phyloP scores from a whole-genome alignment of 2,113 vertebrate species.

The Baryphthengus martii region DNA sequence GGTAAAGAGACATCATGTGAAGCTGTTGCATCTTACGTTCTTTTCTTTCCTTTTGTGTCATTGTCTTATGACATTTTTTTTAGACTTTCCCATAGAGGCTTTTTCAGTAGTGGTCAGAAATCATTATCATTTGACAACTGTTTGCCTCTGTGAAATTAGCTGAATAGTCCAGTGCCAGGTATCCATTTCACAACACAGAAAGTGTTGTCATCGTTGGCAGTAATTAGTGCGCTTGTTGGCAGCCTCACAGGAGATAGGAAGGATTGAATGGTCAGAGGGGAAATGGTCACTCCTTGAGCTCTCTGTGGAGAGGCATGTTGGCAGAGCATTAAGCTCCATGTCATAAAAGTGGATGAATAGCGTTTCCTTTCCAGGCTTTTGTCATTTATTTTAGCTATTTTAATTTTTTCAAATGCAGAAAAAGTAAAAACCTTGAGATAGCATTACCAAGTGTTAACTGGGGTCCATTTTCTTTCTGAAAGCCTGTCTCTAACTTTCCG shows the following conservation, averaged over 20 bases:
- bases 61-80: not conserved
- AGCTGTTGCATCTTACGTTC: not conserved
- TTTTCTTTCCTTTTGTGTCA: not conserved
- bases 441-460: not conserved
- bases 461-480: not conserved
- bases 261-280: not conserved
- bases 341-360: not conserved
- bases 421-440: not conserved
- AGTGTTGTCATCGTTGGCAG: not conserved
- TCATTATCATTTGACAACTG: not conserved
- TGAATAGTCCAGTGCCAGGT: slow-evolving; percentile 2
- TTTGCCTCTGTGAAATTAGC: not conserved
- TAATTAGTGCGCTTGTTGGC: not conserved
- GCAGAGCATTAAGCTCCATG: not conserved
- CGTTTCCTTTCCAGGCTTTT: not conserved
- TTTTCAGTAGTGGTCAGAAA: not conserved
- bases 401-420: not conserved
- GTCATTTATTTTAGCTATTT: not conserved
- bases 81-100: not conserved
- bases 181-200: slow-evolving; percentile 9
- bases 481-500: not conserved
- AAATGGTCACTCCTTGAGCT: not conserved
- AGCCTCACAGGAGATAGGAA: not conserved
- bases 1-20: not conserved
- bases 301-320: not conserved